Percentiles rank a stretch among this genome's conserved stretches.
These are phyloP conservation scores for Zapornia atra DNA, from an alignment of 2,113 vertebrate genomes.

Conservation along the genomic window DNA sequence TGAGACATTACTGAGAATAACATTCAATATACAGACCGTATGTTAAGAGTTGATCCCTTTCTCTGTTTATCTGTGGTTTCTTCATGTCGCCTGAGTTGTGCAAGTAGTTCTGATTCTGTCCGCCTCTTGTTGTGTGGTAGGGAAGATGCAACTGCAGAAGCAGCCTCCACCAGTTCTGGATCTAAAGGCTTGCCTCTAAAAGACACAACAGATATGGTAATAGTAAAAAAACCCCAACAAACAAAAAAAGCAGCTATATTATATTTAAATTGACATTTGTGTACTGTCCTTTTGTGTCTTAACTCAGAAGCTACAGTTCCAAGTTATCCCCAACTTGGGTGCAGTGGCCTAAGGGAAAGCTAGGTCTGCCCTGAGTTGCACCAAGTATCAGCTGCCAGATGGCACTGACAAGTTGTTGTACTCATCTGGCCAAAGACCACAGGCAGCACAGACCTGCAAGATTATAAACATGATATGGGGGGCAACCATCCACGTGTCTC, in stretches of 20 bases:
- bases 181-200: constrained; percentile 69
- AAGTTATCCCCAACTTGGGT: background rate
- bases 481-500: background rate
- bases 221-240: background rate
- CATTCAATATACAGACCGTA: constrained; percentile 78
- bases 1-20: background rate
- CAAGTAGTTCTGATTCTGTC: constrained; percentile 86
- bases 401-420: background rate
- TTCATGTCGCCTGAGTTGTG: constrained; percentile 83
- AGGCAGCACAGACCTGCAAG: background rate
- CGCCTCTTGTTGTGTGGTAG: constrained; percentile 74
- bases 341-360: background rate
- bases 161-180: constrained; percentile 84
- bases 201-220: background rate
- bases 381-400: background rate
- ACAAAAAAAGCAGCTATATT: too few relatives aligned
- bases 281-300: background rate
- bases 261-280: background rate
- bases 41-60: constrained; percentile 42
- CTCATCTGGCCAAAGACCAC: background rate
- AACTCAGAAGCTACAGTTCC: background rate
- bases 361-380: background rate
- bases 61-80: constrained; percentile 74
- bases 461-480: background rate
- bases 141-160: constrained; percentile 84